Conservation (phyloP, 2,888 invertebrate genomes). For the Diogma glabrata region DNA sequence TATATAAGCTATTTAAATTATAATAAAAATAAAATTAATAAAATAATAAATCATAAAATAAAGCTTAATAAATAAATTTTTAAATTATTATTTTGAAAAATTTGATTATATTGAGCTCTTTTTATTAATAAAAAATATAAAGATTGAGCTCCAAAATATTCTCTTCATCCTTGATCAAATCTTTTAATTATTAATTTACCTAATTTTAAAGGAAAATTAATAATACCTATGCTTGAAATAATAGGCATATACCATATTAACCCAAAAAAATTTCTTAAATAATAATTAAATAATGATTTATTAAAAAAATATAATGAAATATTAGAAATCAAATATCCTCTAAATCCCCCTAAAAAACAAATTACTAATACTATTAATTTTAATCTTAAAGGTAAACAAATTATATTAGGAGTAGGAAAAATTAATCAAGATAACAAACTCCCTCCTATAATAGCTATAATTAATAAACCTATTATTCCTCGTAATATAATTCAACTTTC, state of each 20-base stretch:
- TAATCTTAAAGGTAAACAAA: slow-evolving; percentile 42
- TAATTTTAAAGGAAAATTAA: slow-evolving; percentile 37
- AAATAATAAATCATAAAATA: slow-evolving; percentile 33
- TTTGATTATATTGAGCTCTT: slow-evolving; percentile 35
- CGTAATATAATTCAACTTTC: slow-evolving; percentile 31
- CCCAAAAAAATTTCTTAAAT: slow-evolving; percentile 31
- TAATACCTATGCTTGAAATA: slow-evolving; percentile 39
- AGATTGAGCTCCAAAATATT: slow-evolving; percentile 38
- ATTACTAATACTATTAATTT: slow-evolving; percentile 44
- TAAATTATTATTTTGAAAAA: slow-evolving; percentile 23
- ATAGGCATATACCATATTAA: slow-evolving; percentile 44
- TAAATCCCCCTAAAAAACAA: slow-evolving; percentile 34
- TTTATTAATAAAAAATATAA: slow-evolving; percentile 34
- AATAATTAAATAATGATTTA: slow-evolving; percentile 35
- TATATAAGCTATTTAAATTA: slow-evolving; percentile 36
- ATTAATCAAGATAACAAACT: slow-evolving; percentile 43
- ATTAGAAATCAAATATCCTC: slow-evolving; percentile 38
- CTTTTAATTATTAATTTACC: slow-evolving; percentile 35
- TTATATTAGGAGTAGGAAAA: slow-evolving; percentile 41
- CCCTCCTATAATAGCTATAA: slow-evolving; percentile 43
- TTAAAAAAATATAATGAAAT: slow-evolving; percentile 36
- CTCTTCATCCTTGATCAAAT: slow-evolving; percentile 42
- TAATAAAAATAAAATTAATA: background rate
- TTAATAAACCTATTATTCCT: slow-evolving; percentile 32
- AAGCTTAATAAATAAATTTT: slow-evolving; percentile 41